Evolutionary conservation across 2,797 vertebrate species (phyloP), one percentile per base, ranked within the genome.

Genomic region (Choloepus didactylus): DNA sequence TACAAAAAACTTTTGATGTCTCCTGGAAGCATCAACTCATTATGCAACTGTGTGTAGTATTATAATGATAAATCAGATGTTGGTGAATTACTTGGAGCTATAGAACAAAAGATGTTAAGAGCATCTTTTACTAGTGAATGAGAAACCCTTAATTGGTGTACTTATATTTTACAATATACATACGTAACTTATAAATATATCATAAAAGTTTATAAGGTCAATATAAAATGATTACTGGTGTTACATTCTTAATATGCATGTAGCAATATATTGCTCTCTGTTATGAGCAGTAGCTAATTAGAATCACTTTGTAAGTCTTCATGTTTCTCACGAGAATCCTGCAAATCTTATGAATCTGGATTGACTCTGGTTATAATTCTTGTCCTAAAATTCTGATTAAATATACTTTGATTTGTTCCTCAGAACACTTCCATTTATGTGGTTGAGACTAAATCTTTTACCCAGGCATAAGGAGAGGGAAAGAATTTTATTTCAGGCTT

Each of bases 401-500:
- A 6, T 90, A 62, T 69, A 4, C n/a, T 94, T 70, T 70, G 3
- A 91, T 77, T 87, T 79, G 3, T 49, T 89, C 4, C 8, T 38
- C 25, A 83, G 60, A 87, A 46, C 35, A 44, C 6, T 46, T 73
- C 15, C 2, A 11, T 76, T 73, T 84, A 73, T n/a, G 4, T 72
- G n/a, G 25, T 59, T 79, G 79, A 44, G 19, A 64, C 29, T 87
- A 62, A 90, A 49, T 67, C 19, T 23, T 93, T 95, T 73, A 59
- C 31, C 8, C 23, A 72, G 46, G 62, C 62, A 31, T 64, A 64
- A 64, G 62, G 1, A 31, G 11, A 31, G 14, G 29, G 29, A 27
- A 54, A 2, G n/a, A 56, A 77, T 93, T 91, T 95, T 91, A 27
- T 88, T 84, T 91, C 16, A 75, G 41, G 1, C 69, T 91, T 80